Percentiles rank a stretch among this genome's conserved stretches.
These are phyloP conservation scores for Octodon degus DNA, from an alignment of 2,113 vertebrate species.

Conservation along the genomic window DNA sequence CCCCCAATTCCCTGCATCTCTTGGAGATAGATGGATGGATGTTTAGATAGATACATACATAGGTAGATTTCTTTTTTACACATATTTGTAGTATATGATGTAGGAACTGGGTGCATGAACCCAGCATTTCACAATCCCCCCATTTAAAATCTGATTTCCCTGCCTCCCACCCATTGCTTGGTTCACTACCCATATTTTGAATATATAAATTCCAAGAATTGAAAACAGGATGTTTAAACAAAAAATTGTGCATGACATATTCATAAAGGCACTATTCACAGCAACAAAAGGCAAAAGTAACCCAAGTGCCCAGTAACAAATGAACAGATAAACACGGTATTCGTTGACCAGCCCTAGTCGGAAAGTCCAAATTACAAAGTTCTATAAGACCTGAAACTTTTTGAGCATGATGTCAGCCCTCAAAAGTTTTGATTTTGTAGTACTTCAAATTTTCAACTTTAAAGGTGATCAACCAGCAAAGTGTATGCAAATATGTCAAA, in stretches of 20 bases:
- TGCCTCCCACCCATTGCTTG: neutral
- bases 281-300: neutral
- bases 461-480: neutral
- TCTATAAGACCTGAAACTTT: neutral
- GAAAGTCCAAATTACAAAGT: neutral
- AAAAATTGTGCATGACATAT: neutral
- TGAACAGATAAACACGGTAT: neutral
- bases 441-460: neutral
- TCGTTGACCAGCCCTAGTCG: neutral
- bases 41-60: neutral
- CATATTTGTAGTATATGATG: neutral
- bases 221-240: neutral
- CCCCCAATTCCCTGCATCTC: neutral
- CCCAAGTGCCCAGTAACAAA: neutral
- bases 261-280: neutral
- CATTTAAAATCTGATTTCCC: neutral
- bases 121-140: neutral
- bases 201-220: neutral
- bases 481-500: neutral
- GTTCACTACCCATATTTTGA: neutral
- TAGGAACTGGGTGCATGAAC: neutral
- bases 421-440: neutral
- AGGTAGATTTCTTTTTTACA: neutral
- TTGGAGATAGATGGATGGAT: neutral
- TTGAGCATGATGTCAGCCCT: neutral